Conservation (phyloP, 2,888 invertebrate species). For the Yponomeuta malinellus region DNA sequence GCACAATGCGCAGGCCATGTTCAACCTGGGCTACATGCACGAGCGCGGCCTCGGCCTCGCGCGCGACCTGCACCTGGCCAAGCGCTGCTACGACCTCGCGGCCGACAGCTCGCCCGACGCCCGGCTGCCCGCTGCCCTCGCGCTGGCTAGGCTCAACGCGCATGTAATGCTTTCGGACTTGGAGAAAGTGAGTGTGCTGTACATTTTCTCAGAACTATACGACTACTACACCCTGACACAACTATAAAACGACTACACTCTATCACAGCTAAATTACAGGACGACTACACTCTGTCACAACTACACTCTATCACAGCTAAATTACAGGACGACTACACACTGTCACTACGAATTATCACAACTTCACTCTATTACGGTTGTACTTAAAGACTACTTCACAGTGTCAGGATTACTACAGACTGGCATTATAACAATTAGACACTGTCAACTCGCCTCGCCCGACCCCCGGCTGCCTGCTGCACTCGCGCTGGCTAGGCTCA, state of each 20-base stretch:
- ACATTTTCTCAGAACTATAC: constrained; percentile 83
- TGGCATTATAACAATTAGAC: too few species aligned
- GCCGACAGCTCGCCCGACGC: constrained; percentile 95
- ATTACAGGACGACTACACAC: too few species aligned
- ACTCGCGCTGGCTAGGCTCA: constrained; percentile 89
- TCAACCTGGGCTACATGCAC: constrained; percentile 99
- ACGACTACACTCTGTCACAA: too few species aligned
- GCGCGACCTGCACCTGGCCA: constrained; percentile 94
- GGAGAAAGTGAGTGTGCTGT: constrained; percentile 59
- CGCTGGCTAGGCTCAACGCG: constrained; percentile 85
- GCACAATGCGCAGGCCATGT: constrained; percentile 98
- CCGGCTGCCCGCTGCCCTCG: constrained; percentile 93
- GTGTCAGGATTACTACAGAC: too few species aligned
- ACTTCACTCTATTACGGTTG: too few species aligned
- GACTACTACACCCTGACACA: constrained; percentile 95
- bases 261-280: too few species aligned
- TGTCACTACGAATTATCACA: too few species aligned
- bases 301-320: too few species aligned
- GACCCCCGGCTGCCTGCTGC: constrained; percentile 97
- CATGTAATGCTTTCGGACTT: constrained; percentile 23
- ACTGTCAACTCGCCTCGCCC: constrained; percentile 49
- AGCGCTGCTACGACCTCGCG: constrained; percentile 97
- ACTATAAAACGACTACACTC: too few species aligned
- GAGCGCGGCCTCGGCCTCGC: constrained; percentile 96
- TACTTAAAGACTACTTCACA: too few species aligned